Evolutionary conservation across 1,140 invertebrate species (phyloP), one percentile per base, ranked within the genome.

Genomic region (Zelostemma sp.): DNA sequence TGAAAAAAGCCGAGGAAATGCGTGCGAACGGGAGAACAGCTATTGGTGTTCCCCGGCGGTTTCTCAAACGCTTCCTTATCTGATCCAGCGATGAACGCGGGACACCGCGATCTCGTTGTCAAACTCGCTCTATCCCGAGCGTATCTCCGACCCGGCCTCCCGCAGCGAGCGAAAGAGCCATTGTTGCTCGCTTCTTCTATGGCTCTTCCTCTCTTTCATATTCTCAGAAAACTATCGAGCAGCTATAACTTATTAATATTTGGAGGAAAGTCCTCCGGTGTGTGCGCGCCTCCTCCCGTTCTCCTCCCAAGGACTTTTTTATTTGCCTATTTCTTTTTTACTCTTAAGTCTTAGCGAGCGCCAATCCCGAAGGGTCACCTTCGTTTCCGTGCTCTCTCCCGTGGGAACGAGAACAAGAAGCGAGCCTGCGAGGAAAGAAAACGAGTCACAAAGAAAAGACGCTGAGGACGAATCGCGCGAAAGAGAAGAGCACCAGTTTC

Each of bases 181-280:
- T 85, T 85, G 81, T 85, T 80, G 66, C 72, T 67, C 40, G 58
- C 46, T 46, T 40, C 54, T 65, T 67, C 59, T 46, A 51, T 48
- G 47, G 49, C 54, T 59, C 55, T 70, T 57, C 58, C 72, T 64
- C 63, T 74, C 61, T 72, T 73, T 69, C 63, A 68, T 66, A 59
- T 81, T 81, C 78, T 51, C 70, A 75, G 75, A 81, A 79, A 83
- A 80, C 74, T 80, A 85, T 83, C 77, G 77, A 72, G 18, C 69
- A 56, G 73, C 81, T 79, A 82, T 83, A 84, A 85, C 75, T 85
- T 84, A 84, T 85, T 85, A 84, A 85, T 83, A 80, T 81, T 74
- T 75, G 66, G 71, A 75, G 60, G 73, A 76, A 73, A 72, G 64
- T 75, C 64, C 54, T 71, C 68, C n/a, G n/a, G n/a, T n/a, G n/a